Conservation (phyloP, 1,140 invertebrate species). For the Diachasmimorpha longicaudata region DNA sequence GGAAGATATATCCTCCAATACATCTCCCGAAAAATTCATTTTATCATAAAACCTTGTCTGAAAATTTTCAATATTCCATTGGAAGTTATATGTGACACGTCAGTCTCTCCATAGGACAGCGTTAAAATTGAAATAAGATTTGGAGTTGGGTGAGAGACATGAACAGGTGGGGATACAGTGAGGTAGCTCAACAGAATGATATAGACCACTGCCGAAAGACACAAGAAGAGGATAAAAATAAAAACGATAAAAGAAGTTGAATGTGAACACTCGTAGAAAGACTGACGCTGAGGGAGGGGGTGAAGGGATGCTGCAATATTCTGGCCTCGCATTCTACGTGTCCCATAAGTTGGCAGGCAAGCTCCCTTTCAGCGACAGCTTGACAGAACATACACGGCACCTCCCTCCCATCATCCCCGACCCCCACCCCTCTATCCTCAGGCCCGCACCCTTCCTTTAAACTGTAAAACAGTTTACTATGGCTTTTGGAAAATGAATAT, state of each 20-base stretch:
- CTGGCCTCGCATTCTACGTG: slow-evolving; percentile 56
- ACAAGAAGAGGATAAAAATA: neutral
- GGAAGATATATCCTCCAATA: too few species aligned
- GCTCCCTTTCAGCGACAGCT: slow-evolving; percentile 58
- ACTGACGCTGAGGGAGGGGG: slow-evolving; percentile 28
- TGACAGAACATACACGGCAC: slow-evolving; percentile 59
- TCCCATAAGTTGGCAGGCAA: slow-evolving; percentile 59
- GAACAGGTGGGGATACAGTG: neutral
- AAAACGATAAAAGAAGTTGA: slow-evolving; percentile 4
- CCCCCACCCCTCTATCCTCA: slow-evolving; percentile 11
- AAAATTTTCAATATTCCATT: slow-evolving; percentile 3
- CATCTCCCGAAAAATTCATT: too few species aligned
- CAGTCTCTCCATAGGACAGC: neutral
- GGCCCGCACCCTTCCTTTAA: neutral
- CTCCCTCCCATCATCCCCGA: too few species aligned
- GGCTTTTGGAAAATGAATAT: slow-evolving; percentile 50
- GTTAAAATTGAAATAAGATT: slow-evolving; percentile 8
- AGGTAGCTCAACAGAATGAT: neutral
- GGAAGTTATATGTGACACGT: neutral
- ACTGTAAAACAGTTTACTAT: neutral
- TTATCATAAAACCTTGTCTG: neutral
- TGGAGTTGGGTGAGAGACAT: neutral
- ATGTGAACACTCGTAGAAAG: slow-evolving; percentile 2
- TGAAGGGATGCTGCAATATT: slow-evolving; percentile 51
- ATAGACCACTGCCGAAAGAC: slow-evolving; percentile 1